These are phyloP conservation scores for Gulo gulo DNA, from an alignment of 2,113 vertebrate genomes.

Conservation along the genomic window DNA sequence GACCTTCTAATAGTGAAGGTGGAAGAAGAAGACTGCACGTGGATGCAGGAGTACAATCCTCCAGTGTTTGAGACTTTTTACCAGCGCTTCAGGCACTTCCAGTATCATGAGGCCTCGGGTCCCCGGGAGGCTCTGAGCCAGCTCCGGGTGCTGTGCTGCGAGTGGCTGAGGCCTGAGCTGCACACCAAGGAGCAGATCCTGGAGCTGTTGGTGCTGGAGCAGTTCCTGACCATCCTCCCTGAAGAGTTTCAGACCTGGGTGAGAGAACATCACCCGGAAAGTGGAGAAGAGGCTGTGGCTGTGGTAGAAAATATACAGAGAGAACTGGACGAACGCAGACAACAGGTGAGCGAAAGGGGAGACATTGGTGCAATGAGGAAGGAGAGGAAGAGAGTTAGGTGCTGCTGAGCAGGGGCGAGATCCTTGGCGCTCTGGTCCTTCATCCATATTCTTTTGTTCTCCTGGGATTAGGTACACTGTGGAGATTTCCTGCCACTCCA, in stretches of 20 bases:
- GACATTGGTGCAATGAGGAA: not conserved
- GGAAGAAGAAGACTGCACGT: constrained; percentile 76
- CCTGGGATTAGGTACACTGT: constrained; percentile 64
- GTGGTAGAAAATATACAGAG: constrained; percentile 72
- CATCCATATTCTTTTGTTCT: constrained; percentile 63
- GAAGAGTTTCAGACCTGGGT: constrained; percentile 75
- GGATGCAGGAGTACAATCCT: constrained; percentile 63
- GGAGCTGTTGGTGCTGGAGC: constrained; percentile 75
- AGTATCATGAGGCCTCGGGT: constrained; percentile 72
- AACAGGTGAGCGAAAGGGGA: constrained; percentile 63
- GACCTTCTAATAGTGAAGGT: constrained; percentile 77
- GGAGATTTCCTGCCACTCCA: constrained; percentile 57
- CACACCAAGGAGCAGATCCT: constrained; percentile 78
- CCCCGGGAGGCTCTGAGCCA: constrained; percentile 73
- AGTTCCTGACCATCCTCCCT: constrained; percentile 75
- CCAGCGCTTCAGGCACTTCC: constrained; percentile 74
- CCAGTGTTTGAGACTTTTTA: constrained; percentile 60
- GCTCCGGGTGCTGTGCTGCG: constrained; percentile 73
- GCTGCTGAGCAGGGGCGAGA: constrained; percentile 26
- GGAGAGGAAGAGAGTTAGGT: constrained; percentile 28
- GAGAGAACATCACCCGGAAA: constrained; percentile 72
- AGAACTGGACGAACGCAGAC: constrained; percentile 58
- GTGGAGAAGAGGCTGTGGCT: constrained; percentile 74
- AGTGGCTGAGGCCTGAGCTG: constrained; percentile 73
- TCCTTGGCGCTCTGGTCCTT: not conserved